Evolutionary conservation across 2,888 invertebrate genomes (phyloP).

Genomic region (Yponomeuta plumbellus): DNA sequence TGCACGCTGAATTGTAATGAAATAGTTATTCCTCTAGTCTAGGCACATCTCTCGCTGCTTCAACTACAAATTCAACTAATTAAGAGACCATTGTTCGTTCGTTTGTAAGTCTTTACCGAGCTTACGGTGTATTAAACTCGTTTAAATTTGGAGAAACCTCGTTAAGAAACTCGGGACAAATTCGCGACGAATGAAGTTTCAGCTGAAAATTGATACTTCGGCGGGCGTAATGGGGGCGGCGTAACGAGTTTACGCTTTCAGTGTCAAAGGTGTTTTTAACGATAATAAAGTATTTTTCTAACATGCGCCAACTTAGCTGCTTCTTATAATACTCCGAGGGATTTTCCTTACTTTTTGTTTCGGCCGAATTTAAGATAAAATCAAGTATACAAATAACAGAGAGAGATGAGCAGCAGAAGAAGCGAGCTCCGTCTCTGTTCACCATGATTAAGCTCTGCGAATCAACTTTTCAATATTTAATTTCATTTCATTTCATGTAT

Average conservation of each 20-base stretch:
- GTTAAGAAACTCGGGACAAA: not conserved
- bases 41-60: not conserved
- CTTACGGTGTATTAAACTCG: not conserved
- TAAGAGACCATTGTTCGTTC: not conserved
- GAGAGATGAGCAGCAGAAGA: too few species aligned
- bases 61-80: not conserved
- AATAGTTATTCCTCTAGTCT: not conserved
- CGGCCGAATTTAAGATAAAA: too few species aligned
- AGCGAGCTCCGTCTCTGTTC: too few species aligned
- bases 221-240: not conserved
- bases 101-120: not conserved
- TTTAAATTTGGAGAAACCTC: not conserved
- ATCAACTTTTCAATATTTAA: too few species aligned
- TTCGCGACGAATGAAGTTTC: conserved; percentile 4
- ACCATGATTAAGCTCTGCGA: too few species aligned
- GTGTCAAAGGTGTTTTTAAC: not conserved
- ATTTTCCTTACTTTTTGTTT: too few species aligned
- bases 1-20: not conserved
- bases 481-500: too few species aligned
- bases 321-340: too few species aligned
- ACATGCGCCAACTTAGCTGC: too few species aligned
- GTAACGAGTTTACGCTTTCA: not conserved
- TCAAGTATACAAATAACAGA: too few species aligned
- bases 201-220: conserved; percentile 6
- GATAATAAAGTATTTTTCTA: too few species aligned